Percentiles rank a stretch among this genome's conserved stretches.
Conservation (phyloP, 2,888 invertebrate genomes). For the Drosophila seclusa region DNA sequence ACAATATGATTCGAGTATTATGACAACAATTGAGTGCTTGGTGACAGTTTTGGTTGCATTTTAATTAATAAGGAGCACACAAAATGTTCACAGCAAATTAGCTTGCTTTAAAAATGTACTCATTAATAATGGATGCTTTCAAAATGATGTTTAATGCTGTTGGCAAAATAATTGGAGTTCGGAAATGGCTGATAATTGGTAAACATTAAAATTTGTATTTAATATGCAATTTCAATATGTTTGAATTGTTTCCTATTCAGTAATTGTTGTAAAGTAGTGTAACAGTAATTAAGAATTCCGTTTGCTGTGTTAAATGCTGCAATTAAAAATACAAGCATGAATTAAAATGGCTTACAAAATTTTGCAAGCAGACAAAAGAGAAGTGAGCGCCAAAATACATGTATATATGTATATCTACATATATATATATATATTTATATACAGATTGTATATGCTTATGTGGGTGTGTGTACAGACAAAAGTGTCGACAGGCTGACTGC, state of each 20-base stretch:
- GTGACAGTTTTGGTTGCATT: slow-evolving; percentile 41
- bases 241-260: slow-evolving; percentile 54
- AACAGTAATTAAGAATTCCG: slow-evolving; percentile 65
- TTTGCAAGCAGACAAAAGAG: slow-evolving; percentile 38
- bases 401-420: slow-evolving; percentile 1
- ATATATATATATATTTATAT: not conserved
- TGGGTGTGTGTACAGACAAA: slow-evolving; percentile 21
- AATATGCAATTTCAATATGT: slow-evolving; percentile 51
- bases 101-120: slow-evolving; percentile 42
- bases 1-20: slow-evolving; percentile 67
- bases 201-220: slow-evolving; percentile 22
- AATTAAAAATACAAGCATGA: slow-evolving; percentile 79
- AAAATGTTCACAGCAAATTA: slow-evolving; percentile 48
- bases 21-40: slow-evolving; percentile 69
- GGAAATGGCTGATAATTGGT: slow-evolving; percentile 34
- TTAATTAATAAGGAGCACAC: slow-evolving; percentile 59
- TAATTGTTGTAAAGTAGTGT: slow-evolving; percentile 64
- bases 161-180: slow-evolving; percentile 16
- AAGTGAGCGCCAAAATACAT: slow-evolving; percentile 21
- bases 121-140: slow-evolving; percentile 45
- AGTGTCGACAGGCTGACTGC: slow-evolving; percentile 23
- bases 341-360: slow-evolving; percentile 76
- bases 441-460: not conserved
- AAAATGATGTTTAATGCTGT: slow-evolving; percentile 45
- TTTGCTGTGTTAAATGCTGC: slow-evolving; percentile 75